Conservation (phyloP, 2,113 vertebrate genomes). For the Plestiodon gilberti region DNA sequence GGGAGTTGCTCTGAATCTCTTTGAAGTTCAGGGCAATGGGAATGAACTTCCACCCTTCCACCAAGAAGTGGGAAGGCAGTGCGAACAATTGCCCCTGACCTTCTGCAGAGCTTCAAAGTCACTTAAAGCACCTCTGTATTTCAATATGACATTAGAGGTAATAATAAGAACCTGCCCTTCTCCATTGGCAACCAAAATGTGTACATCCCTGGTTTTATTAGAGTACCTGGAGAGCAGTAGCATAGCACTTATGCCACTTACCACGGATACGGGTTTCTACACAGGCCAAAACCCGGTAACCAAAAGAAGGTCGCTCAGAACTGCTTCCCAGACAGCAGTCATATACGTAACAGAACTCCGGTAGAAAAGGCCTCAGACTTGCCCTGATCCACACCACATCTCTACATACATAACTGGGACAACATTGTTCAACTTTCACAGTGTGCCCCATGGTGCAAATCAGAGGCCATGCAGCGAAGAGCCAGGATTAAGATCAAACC, state of each 20-base stretch:
- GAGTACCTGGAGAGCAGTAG: not conserved
- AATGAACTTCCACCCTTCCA: not conserved
- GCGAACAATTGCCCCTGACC: not conserved
- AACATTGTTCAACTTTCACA: not conserved
- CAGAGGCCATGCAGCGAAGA: not conserved
- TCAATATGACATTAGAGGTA: not conserved
- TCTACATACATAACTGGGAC: not conserved
- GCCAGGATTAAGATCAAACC: not conserved
- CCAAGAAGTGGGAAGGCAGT: not conserved
- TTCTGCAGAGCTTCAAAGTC: not conserved
- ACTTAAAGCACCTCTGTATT: not conserved
- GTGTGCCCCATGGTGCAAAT: not conserved
- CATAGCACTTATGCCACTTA: not conserved
- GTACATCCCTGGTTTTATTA: not conserved
- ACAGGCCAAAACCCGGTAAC: too few relatives aligned
- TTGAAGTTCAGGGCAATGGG: not conserved
- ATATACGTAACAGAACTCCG: not conserved
- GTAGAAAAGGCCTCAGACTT: not conserved
- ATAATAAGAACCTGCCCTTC: too few relatives aligned
- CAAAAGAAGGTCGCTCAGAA: too few relatives aligned
- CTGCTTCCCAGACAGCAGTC: not conserved
- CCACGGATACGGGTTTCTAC: not conserved
- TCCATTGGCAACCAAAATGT: not conserved
- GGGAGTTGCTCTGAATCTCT: not conserved
- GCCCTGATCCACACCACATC: not conserved